Base-by-base conservation (phyloP, 2,888 invertebrate species). In the Stegana nigrithorax region DNA sequence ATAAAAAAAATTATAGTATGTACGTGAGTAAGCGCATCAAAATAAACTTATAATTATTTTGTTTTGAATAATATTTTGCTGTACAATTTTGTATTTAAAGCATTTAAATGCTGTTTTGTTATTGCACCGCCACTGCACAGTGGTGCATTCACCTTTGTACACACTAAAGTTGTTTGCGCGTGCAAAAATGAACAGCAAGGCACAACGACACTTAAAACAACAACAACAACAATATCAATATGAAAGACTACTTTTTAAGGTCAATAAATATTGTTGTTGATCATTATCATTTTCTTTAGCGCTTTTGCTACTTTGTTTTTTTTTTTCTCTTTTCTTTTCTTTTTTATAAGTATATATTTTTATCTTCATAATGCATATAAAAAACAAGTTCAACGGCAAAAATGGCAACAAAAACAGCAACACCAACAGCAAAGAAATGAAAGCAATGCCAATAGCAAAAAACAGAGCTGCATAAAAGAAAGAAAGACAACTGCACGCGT, bases 231-330 rank as follows among this genome's bases (percentile, higher is more conserved):
- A 47, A 47, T n/a, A 23, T 25, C 21, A 23, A 23, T 23, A 47
- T 17, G 1, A 45, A 29, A 25, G 39, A 21, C 44, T 36, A 36
- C n/a, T 27, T 25, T 50, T 59, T 59, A 32, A 47, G 47, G 36
- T 58, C 32, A 50, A 59, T 59, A 59, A 59, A 50, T 59, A n/a
- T n/a, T n/a, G n/a, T n/a, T n/a, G 59, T 45, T 59, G 44, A 57
- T 57, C 53, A 42, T 57, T 25, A 45, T 58, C 29, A 58, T 29
- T 29, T 58, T 14, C 4, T 44, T 25, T 19, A 36, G 25, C 23
- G 10, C 23, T 12, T 47, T 59, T 59, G 29, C 19, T 39, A 7
- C 27, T 19, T 19, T n/a, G 19, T 19, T 56, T 29, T 32, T 12
- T 21, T 32, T 36, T 23, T 14, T 42, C 23, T n/a, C 17, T 56